These are phyloP conservation scores for Patella depressa DNA, from an alignment of 2,888 invertebrate genomes.

Conservation along the genomic window DNA sequence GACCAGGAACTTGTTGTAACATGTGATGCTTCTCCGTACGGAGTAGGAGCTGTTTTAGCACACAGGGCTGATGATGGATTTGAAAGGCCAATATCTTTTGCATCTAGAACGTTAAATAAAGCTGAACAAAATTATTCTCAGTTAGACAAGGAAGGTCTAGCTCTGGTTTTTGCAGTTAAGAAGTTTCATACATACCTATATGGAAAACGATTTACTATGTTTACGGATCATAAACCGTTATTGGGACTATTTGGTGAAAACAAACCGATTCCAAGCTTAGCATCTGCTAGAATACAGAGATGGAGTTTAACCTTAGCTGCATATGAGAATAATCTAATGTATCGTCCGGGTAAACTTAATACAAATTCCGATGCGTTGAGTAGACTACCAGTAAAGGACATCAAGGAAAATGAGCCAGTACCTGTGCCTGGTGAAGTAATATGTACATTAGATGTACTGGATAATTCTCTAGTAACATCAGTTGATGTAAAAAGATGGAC, in stretches of 20 bases:
- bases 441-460: background rate
- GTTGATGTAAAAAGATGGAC: background rate
- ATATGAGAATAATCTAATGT: background rate
- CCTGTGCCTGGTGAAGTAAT: background rate
- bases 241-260: conserved; percentile 13
- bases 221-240: conserved; percentile 21
- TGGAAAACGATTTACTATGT: background rate
- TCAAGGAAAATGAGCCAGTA: too few relatives aligned
- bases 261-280: background rate
- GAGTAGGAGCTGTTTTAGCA: conserved; percentile 52
- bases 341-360: too few relatives aligned
- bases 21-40: conserved; percentile 66
- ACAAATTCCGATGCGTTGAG: too few relatives aligned
- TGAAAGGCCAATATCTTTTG: conserved; percentile 27
- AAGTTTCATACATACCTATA: background rate
- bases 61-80: conserved; percentile 21
- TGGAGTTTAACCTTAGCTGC: background rate
- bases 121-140: background rate
- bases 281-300: background rate
- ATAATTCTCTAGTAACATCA: background rate
- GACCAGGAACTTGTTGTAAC: conserved; percentile 54
- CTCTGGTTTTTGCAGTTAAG: background rate
- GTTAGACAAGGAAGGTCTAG: background rate
- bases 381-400: too few relatives aligned
- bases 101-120: conserved; percentile 18